These are phyloP conservation scores for Cataglyphis livida DNA, from an alignment of 2,888 invertebrate species.

Conservation along the genomic window DNA sequence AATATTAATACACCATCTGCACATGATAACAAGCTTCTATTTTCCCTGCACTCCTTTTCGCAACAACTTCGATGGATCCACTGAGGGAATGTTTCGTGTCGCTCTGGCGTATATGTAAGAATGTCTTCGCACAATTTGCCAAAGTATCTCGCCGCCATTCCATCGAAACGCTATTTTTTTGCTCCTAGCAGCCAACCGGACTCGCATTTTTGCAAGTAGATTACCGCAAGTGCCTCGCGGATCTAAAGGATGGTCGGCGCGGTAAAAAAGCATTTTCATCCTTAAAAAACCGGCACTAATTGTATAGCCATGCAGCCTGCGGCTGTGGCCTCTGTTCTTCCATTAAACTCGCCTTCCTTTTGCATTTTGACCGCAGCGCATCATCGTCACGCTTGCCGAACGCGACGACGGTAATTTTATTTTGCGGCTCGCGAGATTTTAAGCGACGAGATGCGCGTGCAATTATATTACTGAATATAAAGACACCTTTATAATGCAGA, in stretches of 20 bases:
- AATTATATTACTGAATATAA: constrained; percentile 8
- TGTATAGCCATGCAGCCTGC: constrained; percentile 36
- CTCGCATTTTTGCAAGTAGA: constrained; percentile 52
- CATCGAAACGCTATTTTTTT: constrained; percentile 41
- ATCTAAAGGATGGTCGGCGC: constrained; percentile 36
- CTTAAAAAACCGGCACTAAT: constrained; percentile 54
- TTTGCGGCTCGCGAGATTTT: constrained; percentile 13
- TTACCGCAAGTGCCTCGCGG: constrained; percentile 54
- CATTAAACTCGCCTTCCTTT: constrained; percentile 35
- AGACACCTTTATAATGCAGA: neutral
- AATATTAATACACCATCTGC: neutral
- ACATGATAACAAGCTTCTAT: neutral
- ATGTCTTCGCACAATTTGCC: constrained; percentile 42
- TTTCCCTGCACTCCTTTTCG: neutral
- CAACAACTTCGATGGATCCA: neutral
- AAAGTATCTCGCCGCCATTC: constrained; percentile 35
- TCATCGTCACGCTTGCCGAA: constrained; percentile 31
- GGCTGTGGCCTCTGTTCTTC: constrained; percentile 20
- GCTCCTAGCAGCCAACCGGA: constrained; percentile 56
- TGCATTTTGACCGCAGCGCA: constrained; percentile 31
- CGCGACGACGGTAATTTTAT: constrained; percentile 42
- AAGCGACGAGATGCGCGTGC: constrained; percentile 3
- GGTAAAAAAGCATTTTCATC: constrained; percentile 56
- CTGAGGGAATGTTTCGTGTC: neutral
- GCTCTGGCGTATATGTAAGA: constrained; percentile 15